phyloP scores from a whole-genome alignment of 1,140 invertebrate genomes.

The Achatina immaculata region DNA sequence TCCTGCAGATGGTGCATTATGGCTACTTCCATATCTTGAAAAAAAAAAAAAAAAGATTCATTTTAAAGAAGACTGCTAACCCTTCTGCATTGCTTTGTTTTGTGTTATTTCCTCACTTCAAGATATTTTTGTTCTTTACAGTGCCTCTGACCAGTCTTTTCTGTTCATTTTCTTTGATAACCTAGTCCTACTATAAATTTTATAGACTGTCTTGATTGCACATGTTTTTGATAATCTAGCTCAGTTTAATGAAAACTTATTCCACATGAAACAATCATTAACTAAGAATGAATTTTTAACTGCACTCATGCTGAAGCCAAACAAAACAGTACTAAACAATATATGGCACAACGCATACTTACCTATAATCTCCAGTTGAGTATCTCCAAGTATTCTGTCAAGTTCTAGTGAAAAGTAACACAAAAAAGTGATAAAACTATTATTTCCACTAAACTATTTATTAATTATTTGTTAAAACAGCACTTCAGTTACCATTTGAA shows the following conservation, averaged over 20 bases:
- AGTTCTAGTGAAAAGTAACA: constrained; percentile 76
- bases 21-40: constrained; percentile 78
- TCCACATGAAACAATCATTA: too few species aligned
- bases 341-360: too few species aligned
- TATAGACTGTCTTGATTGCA: background rate
- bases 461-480: constrained; percentile 14
- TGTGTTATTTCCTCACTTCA: background rate
- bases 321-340: too few species aligned
- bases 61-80: background rate
- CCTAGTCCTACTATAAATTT: too few species aligned
- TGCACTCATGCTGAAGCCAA: too few species aligned
- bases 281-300: too few species aligned
- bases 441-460: background rate
- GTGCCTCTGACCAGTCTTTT: background rate
- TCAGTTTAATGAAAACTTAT: background rate
- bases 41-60: background rate
- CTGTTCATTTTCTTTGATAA: too few species aligned
- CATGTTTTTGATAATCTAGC: background rate
- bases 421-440: background rate
- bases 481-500: background rate
- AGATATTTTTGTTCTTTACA: too few species aligned
- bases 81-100: background rate
- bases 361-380: constrained; percentile 80
- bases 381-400: constrained; percentile 82
- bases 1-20: constrained; percentile 81